A percentile compares a stretch with the other conserved stretches of the same genome.
These are phyloP conservation scores for Meloidogyne exigua DNA, from an alignment of 1,140 invertebrate species.

Conservation along the genomic window DNA sequence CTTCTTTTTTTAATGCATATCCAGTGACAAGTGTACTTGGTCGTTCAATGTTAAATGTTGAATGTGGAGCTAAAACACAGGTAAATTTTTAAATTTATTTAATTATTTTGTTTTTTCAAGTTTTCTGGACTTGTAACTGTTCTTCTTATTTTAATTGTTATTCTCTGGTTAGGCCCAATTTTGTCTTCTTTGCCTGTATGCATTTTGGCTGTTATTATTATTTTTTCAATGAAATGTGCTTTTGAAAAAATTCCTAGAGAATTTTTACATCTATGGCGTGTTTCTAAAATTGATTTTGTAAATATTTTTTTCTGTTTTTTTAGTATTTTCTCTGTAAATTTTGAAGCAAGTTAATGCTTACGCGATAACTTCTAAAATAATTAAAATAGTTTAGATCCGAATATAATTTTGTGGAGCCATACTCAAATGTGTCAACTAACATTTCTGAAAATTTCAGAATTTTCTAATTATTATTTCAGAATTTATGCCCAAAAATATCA, in stretches of 20 bases:
- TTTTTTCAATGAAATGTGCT: conserved; percentile 46
- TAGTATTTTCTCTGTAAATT: too few relatives aligned
- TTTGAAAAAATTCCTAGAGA: conserved; percentile 48
- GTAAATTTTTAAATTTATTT: background rate
- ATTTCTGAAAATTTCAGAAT: too few relatives aligned
- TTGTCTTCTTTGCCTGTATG: conserved; percentile 65
- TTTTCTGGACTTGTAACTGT: conserved; percentile 50
- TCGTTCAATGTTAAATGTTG: conserved; percentile 66
- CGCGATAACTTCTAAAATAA: too few relatives aligned
- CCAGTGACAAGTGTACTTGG: conserved; percentile 63
- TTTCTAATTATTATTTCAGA: too few relatives aligned
- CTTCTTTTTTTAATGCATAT: conserved; percentile 68
- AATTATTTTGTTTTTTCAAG: conserved; percentile 31
- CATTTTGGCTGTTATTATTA: conserved; percentile 48
- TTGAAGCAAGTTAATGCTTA: too few relatives aligned
- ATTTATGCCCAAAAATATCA: too few relatives aligned
- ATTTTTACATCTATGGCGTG: conserved; percentile 48
- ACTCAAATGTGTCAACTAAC: too few relatives aligned
- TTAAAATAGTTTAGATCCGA: too few relatives aligned
- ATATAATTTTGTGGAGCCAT: too few relatives aligned
- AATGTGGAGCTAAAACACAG: conserved; percentile 66
- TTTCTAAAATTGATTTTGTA: conserved; percentile 55
- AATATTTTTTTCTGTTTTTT: conserved; percentile 8
- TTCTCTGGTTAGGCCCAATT: conserved; percentile 66
- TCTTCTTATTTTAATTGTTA: conserved; percentile 64